These are phyloP conservation scores for Pteropus rufus DNA, from an alignment of 2,797 vertebrate species.

Conservation along the genomic window DNA sequence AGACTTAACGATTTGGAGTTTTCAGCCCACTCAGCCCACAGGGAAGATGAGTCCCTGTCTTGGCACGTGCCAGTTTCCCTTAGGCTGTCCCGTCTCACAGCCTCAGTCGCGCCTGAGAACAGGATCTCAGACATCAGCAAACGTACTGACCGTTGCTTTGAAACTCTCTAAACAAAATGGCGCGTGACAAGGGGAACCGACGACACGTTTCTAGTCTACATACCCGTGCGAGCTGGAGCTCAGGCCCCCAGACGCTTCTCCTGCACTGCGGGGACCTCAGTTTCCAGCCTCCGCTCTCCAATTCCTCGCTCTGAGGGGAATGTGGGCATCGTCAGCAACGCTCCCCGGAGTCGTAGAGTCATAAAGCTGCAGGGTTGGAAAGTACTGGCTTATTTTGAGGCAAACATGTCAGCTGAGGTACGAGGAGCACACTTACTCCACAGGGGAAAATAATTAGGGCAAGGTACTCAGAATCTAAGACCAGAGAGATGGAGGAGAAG, in stretches of 20 bases:
- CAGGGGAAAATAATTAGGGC: neutral
- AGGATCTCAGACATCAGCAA: neutral
- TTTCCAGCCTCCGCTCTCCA: neutral
- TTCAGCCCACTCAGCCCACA: neutral
- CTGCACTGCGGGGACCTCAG: neutral
- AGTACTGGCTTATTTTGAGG: neutral
- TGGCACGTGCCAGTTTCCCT: neutral
- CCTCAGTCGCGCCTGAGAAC: neutral
- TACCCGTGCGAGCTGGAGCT: neutral
- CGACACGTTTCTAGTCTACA: neutral
- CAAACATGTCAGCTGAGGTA: neutral
- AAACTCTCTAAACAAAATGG: neutral
- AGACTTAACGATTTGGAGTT: neutral
- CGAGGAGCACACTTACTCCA: too few species aligned
- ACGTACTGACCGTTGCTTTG: neutral
- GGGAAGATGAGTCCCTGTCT: neutral
- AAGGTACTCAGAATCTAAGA: neutral
- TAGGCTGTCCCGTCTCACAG: rapidly evolving
- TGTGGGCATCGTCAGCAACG: rapidly evolving
- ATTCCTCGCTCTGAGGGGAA: neutral
- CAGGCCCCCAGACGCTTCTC: neutral
- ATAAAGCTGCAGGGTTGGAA: neutral
- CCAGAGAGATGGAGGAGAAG: neutral
- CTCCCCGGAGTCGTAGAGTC: neutral
- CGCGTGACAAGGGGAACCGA: neutral